phyloP scores from a whole-genome alignment of 2,888 invertebrate genomes.

The Lochmaea crataegi region DNA sequence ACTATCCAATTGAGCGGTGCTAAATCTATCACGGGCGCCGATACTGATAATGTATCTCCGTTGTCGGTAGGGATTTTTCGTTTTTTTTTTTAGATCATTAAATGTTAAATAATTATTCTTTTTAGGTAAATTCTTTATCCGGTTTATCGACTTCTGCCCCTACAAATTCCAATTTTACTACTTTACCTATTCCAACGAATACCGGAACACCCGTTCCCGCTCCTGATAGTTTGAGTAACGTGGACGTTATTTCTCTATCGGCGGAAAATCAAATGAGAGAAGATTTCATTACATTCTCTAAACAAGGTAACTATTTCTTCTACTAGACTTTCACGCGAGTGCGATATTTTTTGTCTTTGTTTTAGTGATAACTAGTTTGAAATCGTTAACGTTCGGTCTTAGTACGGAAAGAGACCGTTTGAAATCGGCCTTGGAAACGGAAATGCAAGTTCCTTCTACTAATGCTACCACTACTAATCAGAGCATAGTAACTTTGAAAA shows the following conservation, averaged over 20 bases:
- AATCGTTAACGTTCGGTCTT: conserved; percentile 64
- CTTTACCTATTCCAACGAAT: conserved; percentile 56
- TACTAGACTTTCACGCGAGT: too few relatives aligned
- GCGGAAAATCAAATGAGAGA: conserved; percentile 63
- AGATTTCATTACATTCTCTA: conserved; percentile 77
- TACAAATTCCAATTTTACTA: conserved; percentile 51
- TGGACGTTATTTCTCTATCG: conserved; percentile 62
- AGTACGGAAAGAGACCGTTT: conserved; percentile 71
- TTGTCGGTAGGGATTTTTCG: conserved; percentile 60
- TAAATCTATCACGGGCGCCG: conserved; percentile 53
- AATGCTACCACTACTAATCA: conserved; percentile 60
- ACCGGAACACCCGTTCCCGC: conserved; percentile 64
- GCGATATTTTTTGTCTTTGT: background rate
- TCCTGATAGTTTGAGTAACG: conserved; percentile 69
- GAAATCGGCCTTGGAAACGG: conserved; percentile 71
- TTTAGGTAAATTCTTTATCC: conserved; percentile 58
- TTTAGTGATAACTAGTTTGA: conserved; percentile 67
- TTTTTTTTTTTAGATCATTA: too few relatives aligned
- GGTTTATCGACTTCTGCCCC: conserved; percentile 55
- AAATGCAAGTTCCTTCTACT: conserved; percentile 58
- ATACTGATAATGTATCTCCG: conserved; percentile 63
- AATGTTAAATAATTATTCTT: conserved; percentile 26
- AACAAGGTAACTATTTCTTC: conserved; percentile 70
- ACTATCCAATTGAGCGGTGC: conserved; percentile 63
- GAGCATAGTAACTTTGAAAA: conserved; percentile 69